Conservation (phyloP, 2,888 invertebrate species). For the Ichneumoninae sp. region DNA sequence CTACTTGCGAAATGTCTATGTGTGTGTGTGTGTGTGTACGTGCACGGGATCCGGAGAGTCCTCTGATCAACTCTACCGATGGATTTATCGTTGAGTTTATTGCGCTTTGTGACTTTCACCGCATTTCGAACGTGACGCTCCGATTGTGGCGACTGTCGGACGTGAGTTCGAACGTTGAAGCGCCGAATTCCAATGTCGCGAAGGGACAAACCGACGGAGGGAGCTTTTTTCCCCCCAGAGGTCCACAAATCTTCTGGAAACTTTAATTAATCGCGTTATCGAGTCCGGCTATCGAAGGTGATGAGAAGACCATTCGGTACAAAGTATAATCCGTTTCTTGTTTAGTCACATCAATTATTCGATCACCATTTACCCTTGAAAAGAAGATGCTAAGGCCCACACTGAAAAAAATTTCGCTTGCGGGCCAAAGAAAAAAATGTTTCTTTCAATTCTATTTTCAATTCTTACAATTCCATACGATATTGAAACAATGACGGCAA, state of each 20-base stretch:
- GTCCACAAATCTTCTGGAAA: slow-evolving; percentile 59
- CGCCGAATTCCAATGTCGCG: slow-evolving; percentile 44
- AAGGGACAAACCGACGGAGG: slow-evolving; percentile 16
- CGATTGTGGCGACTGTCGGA: slow-evolving; percentile 8
- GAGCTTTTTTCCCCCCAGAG: slow-evolving; percentile 4
- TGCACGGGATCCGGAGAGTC: slow-evolving; percentile 79
- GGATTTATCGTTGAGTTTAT: slow-evolving; percentile 81
- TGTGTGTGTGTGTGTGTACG: slow-evolving; percentile 74
- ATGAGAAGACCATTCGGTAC: slow-evolving; percentile 18
- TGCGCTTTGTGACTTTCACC: slow-evolving; percentile 70
- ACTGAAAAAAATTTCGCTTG: too few species aligned
- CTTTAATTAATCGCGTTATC: slow-evolving; percentile 52
- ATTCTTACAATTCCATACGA: too few species aligned
- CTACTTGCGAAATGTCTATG: slow-evolving; percentile 53
- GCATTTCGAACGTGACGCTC: slow-evolving; percentile 59
- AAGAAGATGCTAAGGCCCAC: too few species aligned
- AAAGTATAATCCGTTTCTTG: background rate
- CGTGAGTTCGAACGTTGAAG: slow-evolving; percentile 40
- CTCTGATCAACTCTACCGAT: slow-evolving; percentile 77
- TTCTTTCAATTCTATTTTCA: too few species aligned
- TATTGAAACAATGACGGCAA: too few species aligned
- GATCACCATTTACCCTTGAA: too few species aligned
- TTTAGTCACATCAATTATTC: too few species aligned
- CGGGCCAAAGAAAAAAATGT: too few species aligned
- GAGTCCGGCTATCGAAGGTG: slow-evolving; percentile 47